A percentile compares a stretch with the other conserved stretches of the same genome.
phyloP scores from a whole-genome alignment of 2,113 vertebrate species.

The Entelurus aequoreus region DNA sequence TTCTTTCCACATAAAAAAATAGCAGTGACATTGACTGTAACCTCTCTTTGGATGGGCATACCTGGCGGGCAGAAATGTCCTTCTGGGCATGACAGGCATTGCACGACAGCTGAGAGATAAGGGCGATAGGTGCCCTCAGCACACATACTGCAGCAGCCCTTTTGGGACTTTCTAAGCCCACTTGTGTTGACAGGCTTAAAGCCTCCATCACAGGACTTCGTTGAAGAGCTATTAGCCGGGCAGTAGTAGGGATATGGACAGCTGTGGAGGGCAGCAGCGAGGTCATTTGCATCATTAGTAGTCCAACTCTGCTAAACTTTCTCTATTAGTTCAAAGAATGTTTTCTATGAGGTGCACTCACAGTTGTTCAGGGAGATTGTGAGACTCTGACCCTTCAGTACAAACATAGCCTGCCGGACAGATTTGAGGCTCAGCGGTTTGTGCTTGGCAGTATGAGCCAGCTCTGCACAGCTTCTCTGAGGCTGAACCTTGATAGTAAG shows the following conservation, averaged over 20 bases:
- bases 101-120: conserved; percentile 21
- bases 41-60: conserved; percentile 36
- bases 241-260: conserved; percentile 86
- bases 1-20: background rate
- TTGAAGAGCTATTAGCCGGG: conserved; percentile 73
- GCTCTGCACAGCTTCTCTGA: conserved; percentile 76
- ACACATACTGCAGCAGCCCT: conserved; percentile 76
- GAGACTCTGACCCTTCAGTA: conserved; percentile 77
- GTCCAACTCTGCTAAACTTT: conserved; percentile 1
- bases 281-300: conserved; percentile 44
- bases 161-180: conserved; percentile 72
- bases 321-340: background rate
- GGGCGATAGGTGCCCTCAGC: conserved; percentile 76
- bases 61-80: conserved; percentile 82
- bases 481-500: conserved; percentile 71
- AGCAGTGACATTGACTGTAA: background rate
- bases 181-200: conserved; percentile 76
- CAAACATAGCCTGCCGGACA: conserved; percentile 86
- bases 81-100: conserved; percentile 81
- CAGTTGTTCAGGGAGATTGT: conserved; percentile 75
- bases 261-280: conserved; percentile 61
- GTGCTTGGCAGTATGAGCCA: conserved; percentile 78
- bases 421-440: conserved; percentile 69
- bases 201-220: conserved; percentile 75
- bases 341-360: conserved; percentile 50